Evolutionary conservation across 2,888 invertebrate genomes (phyloP).

Genomic region (Keiferia lycopersicella): DNA sequence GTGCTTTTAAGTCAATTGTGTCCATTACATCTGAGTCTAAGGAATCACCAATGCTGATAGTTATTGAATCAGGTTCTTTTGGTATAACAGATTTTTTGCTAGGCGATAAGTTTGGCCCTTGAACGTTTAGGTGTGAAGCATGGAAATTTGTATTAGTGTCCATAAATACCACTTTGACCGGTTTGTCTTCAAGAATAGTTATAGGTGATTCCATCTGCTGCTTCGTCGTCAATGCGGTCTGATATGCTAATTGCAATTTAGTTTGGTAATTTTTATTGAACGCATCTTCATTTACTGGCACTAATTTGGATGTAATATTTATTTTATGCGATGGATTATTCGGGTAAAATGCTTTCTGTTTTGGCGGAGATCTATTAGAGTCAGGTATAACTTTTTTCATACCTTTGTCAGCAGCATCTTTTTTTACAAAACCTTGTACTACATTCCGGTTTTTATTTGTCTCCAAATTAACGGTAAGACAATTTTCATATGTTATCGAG

Average conservation of each 20-base stretch:
- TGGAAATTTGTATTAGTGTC: conserved; percentile 57
- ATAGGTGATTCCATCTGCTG: conserved; percentile 62
- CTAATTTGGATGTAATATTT: conserved; percentile 41
- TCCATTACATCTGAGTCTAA: conserved; percentile 60
- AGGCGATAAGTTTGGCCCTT: conserved; percentile 66
- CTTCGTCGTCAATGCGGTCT: conserved; percentile 66
- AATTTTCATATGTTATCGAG: conserved; percentile 68
- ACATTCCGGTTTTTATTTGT: conserved; percentile 60
- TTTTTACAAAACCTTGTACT: conserved; percentile 59
- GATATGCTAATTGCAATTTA: conserved; percentile 70
- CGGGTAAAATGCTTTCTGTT: conserved; percentile 46
- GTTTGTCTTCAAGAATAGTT: conserved; percentile 72
- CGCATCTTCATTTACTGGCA: conserved; percentile 47
- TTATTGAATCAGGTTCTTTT: conserved; percentile 43
- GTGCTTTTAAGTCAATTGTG: conserved; percentile 47
- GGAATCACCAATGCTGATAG: conserved; percentile 55
- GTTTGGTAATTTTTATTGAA: conserved; percentile 63
- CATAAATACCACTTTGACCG: conserved; percentile 72
- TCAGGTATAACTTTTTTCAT: conserved; percentile 56
- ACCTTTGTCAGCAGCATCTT: conserved; percentile 48
- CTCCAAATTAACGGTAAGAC: conserved; percentile 65
- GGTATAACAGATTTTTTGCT: conserved; percentile 43
- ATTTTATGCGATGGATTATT: conserved; percentile 45
- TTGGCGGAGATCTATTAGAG: conserved; percentile 52
- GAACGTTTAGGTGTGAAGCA: conserved; percentile 59